Evolutionary conservation across 2,113 vertebrate species (phyloP).

Genomic region (Gnathonemus longibarbis): DNA sequence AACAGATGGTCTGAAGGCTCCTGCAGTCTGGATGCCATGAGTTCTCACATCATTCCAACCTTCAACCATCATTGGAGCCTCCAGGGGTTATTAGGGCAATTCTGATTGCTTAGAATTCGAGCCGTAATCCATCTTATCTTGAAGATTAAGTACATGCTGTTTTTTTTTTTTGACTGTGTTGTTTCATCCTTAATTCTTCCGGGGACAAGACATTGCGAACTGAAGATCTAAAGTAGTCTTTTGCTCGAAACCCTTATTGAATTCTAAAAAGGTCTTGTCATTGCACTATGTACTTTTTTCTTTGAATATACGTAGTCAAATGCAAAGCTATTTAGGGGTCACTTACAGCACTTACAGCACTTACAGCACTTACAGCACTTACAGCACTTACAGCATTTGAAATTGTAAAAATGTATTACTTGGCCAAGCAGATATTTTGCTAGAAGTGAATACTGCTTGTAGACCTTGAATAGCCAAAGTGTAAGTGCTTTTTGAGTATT

Average conservation of each 20-base stretch:
- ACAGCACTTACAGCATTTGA: neutral
- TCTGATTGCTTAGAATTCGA: slow-evolving; percentile 14
- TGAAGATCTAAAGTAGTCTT: neutral
- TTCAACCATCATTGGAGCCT: neutral
- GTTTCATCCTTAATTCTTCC: slow-evolving; percentile 8
- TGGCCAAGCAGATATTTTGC: neutral
- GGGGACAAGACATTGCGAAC: neutral
- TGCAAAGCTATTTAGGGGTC: neutral
- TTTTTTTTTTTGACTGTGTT: slow-evolving; percentile 3
- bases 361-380: neutral
- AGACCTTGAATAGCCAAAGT: neutral
- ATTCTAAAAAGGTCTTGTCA: neutral
- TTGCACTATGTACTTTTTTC: neutral
- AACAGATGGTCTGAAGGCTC: slow-evolving; percentile 15
- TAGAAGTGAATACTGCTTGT: neutral
- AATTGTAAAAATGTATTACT: neutral
- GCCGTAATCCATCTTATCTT: neutral
- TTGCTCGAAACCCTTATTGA: neutral
- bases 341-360: neutral
- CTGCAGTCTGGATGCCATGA: slow-evolving; percentile 1
- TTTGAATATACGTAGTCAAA: neutral
- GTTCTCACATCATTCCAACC: slow-evolving; percentile 4
- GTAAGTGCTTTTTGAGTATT: neutral
- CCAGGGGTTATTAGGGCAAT: slow-evolving; percentile 14
- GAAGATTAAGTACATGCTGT: slow-evolving; percentile 6